Conservation (phyloP, 2,113 vertebrate genomes). For the Lontra canadensis region DNA sequence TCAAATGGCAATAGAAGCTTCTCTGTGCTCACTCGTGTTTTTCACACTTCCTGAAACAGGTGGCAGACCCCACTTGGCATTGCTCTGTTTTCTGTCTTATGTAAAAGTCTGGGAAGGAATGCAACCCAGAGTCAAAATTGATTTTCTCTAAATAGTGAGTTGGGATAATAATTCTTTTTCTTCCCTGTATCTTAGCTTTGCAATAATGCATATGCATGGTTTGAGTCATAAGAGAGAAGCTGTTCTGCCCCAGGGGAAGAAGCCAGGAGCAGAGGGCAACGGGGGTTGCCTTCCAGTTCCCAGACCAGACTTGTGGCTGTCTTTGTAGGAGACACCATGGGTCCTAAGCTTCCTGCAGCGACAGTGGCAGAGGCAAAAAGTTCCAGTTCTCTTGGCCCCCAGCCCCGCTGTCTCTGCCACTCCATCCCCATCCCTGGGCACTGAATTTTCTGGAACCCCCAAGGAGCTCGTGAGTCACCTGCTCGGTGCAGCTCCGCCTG, state of each 20-base stretch:
- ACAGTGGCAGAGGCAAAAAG: background rate
- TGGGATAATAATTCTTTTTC: background rate
- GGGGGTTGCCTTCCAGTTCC: fast-evolving
- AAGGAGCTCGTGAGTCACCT: background rate
- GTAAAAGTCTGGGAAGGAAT: background rate
- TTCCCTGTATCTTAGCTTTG: background rate
- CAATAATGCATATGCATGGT: background rate
- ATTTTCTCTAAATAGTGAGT: background rate
- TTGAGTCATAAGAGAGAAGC: background rate
- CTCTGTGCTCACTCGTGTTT: background rate
- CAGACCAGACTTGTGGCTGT: background rate
- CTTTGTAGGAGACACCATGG: background rate
- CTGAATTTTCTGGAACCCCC: background rate
- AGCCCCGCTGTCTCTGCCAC: background rate
- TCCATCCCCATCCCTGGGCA: too few relatives aligned
- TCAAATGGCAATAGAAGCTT: background rate
- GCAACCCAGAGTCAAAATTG: background rate
- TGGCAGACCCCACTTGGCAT: background rate
- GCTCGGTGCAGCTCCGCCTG: background rate
- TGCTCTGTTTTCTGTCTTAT: background rate
- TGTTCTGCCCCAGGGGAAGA: background rate
- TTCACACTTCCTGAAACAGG: background rate
- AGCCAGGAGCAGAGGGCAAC: background rate
- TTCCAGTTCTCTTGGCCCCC: fast-evolving
- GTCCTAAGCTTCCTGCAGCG: background rate